These are phyloP conservation scores for Ceryle rudis DNA, from an alignment of 2,797 vertebrate genomes.

Conservation along the genomic window DNA sequence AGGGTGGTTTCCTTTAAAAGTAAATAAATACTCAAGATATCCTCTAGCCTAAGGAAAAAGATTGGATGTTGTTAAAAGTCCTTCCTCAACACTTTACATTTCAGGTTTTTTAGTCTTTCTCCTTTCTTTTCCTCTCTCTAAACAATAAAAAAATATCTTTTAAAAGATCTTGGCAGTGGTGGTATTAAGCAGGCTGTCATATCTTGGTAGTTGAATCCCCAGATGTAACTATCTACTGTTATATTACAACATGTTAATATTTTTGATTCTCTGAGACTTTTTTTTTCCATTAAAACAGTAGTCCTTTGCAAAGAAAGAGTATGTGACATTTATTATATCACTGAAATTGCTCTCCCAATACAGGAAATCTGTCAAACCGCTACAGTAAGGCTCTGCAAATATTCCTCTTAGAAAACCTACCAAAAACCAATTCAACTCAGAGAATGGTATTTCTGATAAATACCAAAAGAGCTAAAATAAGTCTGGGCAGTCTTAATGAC, in stretches of 20 bases:
- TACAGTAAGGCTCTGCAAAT: neutral
- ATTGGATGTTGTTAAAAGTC: neutral
- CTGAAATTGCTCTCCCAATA: neutral
- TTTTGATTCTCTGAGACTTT: neutral
- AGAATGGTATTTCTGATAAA: neutral
- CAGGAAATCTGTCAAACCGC: neutral
- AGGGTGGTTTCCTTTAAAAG: constrained; percentile 56
- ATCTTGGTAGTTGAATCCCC: neutral
- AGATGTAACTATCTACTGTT: neutral
- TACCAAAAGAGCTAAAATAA: neutral
- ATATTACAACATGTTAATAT: neutral
- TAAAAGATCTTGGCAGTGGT: neutral
- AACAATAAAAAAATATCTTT: neutral
- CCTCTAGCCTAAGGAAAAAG: constrained; percentile 42
- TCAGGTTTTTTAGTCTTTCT: neutral
- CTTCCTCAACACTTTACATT: neutral
- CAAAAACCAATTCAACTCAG: neutral
- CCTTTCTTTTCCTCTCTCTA: neutral
- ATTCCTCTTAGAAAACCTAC: neutral
- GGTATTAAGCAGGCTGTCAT: neutral
- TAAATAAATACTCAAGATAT: constrained; percentile 60
- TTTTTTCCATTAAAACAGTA: neutral
- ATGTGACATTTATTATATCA: neutral
- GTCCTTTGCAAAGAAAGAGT: neutral
- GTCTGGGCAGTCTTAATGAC: neutral